Conservation (phyloP, 30 jellyfish, hydroid and myxozoan species). For the Pseudorhiza aurosa region DNA sequence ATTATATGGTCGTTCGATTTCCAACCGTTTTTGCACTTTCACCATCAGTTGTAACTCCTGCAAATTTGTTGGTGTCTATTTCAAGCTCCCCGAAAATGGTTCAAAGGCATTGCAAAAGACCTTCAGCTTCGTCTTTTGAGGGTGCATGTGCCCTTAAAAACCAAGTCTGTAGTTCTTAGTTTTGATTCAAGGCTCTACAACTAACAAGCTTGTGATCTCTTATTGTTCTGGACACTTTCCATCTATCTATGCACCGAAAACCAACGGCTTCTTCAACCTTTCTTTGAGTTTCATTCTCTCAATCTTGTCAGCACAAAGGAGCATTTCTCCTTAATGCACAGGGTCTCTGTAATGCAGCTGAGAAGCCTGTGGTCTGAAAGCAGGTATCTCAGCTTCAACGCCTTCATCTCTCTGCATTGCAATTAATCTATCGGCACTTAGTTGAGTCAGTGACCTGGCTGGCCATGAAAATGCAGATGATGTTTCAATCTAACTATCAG, state of each 20-base stretch:
- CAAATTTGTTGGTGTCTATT: neutral
- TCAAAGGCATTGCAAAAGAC: neutral
- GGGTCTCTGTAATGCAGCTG: no score
- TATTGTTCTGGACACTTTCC: conserved; percentile 31
- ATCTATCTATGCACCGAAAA: no score
- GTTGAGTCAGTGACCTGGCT: neutral
- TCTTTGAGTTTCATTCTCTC: no score
- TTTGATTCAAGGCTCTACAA: neutral
- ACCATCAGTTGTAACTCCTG: conserved; percentile 28
- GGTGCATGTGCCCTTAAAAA: conserved; percentile 7
- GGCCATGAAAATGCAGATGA: neutral
- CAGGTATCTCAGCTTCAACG: neutral
- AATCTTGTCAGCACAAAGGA: no score
- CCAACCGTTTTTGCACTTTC: conserved; percentile 43
- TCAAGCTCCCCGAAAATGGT: neutral
- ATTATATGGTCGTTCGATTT: neutral
- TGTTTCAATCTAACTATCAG: neutral
- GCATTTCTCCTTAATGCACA: no score
- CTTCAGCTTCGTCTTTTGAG: neutral
- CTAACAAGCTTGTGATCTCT: conserved; percentile 49
- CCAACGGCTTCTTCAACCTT: no score
- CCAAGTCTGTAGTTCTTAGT: neutral
- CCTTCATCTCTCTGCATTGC: neutral
- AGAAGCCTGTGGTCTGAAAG: no score
- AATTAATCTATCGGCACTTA: neutral